A percentile compares a stretch with the other conserved stretches of the same genome.
Conservation (phyloP, 1,140 invertebrate species). For the Orchesella cincta region DNA sequence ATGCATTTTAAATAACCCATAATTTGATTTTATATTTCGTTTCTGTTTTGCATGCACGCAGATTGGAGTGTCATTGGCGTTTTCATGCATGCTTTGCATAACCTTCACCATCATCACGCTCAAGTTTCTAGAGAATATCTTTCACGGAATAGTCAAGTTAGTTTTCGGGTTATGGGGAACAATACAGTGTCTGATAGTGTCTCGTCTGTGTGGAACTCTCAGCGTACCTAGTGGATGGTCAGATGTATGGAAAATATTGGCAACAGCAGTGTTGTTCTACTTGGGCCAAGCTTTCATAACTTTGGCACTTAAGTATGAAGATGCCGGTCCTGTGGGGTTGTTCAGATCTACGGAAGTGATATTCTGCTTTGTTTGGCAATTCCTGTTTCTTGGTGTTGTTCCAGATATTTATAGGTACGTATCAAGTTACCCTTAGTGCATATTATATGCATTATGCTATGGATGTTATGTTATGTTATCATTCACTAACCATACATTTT, state of each 20-base stretch:
- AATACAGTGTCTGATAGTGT: neutral
- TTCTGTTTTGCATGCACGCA: neutral
- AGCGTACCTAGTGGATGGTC: neutral
- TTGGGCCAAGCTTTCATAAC: conserved; percentile 34
- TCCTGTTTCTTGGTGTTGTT: conserved; percentile 35
- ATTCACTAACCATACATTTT: too few relatives aligned
- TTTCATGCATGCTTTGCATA: neutral
- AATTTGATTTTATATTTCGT: conserved; percentile 4
- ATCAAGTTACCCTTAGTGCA: too few relatives aligned
- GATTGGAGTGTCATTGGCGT: neutral
- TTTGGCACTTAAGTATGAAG: conserved; percentile 31
- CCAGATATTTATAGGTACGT: conserved; percentile 44
- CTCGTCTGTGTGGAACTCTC: neutral
- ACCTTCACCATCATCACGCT: neutral
- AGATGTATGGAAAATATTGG: conserved; percentile 5
- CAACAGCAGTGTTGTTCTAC: conserved; percentile 8
- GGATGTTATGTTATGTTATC: too few relatives aligned
- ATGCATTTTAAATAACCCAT: conserved; percentile 3
- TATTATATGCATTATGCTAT: too few relatives aligned
- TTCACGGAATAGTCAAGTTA: neutral
- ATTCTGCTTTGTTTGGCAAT: conserved; percentile 45
- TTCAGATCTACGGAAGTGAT: conserved; percentile 40
- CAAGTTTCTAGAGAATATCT: neutral
- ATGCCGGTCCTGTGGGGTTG: conserved; percentile 37
- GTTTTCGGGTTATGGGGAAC: neutral